phyloP scores from a whole-genome alignment of 1,140 invertebrate species.

The Zophobas atratus region DNA sequence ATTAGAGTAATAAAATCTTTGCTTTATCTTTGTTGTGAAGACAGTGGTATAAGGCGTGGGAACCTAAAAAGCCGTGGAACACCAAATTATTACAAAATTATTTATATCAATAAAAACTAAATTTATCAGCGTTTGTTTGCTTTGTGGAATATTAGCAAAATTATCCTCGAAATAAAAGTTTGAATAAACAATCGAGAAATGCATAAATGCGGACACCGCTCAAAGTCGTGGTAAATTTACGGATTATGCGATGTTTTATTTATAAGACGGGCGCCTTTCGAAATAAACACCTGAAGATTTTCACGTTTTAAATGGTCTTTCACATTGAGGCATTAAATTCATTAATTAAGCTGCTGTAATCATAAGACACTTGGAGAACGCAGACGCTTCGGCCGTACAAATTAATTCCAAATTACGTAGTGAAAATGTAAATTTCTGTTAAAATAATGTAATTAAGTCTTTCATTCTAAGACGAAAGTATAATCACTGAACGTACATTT shows the following conservation, averaged over 20 bases:
- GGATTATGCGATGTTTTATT: neutral
- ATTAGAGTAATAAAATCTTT: conserved; percentile 22
- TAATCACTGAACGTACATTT: no score
- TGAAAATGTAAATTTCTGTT: neutral
- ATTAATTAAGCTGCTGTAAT: neutral
- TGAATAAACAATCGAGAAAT: conserved; percentile 28
- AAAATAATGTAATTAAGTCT: neutral
- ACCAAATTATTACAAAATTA: neutral
- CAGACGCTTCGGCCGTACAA: neutral
- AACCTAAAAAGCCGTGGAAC: neutral
- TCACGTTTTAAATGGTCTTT: no score
- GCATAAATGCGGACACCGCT: conserved; percentile 1
- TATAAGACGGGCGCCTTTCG: neutral
- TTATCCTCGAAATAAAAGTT: conserved; percentile 25
- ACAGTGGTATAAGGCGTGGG: neutral
- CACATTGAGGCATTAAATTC: neutral
- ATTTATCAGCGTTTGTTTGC: conserved; percentile 14
- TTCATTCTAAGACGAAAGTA: no score
- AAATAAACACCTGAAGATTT: no score
- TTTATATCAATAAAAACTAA: conserved; percentile 28
- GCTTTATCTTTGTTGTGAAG: conserved; percentile 15
- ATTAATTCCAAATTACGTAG: neutral
- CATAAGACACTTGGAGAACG: neutral
- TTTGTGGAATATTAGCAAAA: conserved; percentile 7
- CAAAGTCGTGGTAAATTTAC: neutral